These are phyloP conservation scores for Deilephila elpenor DNA, from an alignment of 2,888 invertebrate genomes.

Conservation along the genomic window DNA sequence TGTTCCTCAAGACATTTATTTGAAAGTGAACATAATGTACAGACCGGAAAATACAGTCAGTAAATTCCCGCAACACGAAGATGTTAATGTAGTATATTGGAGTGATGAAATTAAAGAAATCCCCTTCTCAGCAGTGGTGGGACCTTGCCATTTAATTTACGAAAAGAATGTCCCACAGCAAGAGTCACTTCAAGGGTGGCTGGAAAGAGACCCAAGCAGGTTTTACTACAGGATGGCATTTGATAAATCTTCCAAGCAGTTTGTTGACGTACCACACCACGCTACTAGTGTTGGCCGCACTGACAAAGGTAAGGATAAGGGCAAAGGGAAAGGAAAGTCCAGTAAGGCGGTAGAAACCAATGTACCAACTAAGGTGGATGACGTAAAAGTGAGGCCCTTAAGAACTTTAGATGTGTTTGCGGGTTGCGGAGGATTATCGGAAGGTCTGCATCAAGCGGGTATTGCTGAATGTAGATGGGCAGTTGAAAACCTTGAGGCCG, in stretches of 20 bases:
- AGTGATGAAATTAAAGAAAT: slow-evolving; percentile 88
- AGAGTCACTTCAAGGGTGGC: slow-evolving; percentile 84
- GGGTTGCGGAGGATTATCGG: slow-evolving; percentile 93
- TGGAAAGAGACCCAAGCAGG: slow-evolving; percentile 86
- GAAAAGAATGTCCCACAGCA: slow-evolving; percentile 85
- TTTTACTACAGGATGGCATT: slow-evolving; percentile 91
- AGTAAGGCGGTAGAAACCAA: slow-evolving; percentile 62
- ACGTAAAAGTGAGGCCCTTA: slow-evolving; percentile 78
- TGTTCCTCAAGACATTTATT: slow-evolving; percentile 85
- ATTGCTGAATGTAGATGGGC: slow-evolving; percentile 91
- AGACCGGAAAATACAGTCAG: slow-evolving; percentile 90
- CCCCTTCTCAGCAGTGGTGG: slow-evolving; percentile 85
- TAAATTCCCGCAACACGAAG: slow-evolving; percentile 85
- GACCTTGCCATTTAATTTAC: slow-evolving; percentile 88
- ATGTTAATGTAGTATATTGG: slow-evolving; percentile 91
- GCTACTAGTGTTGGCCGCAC: slow-evolving; percentile 85
- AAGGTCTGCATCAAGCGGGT: slow-evolving; percentile 89
- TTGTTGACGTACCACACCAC: slow-evolving; percentile 86
- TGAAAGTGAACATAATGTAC: slow-evolving; percentile 88
- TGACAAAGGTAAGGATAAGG: slow-evolving; percentile 87
- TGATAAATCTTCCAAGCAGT: slow-evolving; percentile 80
- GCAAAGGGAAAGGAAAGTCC: slow-evolving; percentile 88
- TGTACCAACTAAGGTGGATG: slow-evolving; percentile 53
- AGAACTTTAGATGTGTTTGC: slow-evolving; percentile 92
- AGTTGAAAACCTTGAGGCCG: slow-evolving; percentile 90